Conservation (phyloP, 1,140 invertebrate species). For the Yoshiicerus persimilis region DNA sequence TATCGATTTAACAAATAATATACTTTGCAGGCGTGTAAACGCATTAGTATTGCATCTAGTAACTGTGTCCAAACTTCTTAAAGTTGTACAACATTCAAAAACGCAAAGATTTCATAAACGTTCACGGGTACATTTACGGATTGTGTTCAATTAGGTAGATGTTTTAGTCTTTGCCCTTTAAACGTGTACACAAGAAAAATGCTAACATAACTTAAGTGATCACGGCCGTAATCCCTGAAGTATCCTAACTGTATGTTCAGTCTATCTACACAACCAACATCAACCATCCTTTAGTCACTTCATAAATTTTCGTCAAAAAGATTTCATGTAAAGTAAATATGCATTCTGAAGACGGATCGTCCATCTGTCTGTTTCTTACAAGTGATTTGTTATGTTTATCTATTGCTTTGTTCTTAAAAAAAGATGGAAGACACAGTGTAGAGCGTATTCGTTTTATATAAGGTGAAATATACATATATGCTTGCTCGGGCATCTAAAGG, state of each 20-base stretch:
- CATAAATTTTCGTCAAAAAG: not conserved
- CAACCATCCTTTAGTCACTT: not conserved
- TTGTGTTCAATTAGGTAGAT: not conserved
- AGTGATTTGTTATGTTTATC: not conserved
- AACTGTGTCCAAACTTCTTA: no score
- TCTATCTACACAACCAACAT: not conserved
- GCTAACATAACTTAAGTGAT: not conserved
- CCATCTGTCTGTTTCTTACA: not conserved
- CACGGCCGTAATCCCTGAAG: not conserved
- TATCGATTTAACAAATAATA: no score
- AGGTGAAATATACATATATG: no score
- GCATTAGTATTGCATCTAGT: no score
- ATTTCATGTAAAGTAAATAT: not conserved
- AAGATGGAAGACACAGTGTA: not conserved
- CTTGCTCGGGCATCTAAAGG: no score
- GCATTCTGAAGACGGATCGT: not conserved
- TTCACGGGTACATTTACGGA: no score
- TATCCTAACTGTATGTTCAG: not conserved
- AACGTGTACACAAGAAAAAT: no score
- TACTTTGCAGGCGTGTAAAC: no score
- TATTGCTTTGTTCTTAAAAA: not conserved
- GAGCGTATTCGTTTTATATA: not conserved
- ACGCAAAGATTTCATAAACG: no score
- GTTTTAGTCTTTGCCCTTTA: no score
- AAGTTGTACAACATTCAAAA: no score